Base-by-base conservation (phyloP, 1,140 invertebrate genomes). In the Drosophila neocordata region DNA sequence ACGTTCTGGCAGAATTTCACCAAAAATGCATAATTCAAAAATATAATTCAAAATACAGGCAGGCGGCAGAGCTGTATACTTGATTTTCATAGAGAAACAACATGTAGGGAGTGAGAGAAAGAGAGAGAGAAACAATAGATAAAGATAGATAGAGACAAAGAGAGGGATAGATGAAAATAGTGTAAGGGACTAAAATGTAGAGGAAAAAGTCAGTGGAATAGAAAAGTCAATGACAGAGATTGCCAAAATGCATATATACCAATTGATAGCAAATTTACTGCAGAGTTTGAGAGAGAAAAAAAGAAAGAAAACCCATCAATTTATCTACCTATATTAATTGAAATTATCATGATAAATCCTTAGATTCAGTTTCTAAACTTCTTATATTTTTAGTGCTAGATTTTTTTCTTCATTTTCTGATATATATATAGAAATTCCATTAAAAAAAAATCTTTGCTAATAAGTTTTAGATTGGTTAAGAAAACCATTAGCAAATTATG, bases 11-110 rank as follows among this genome's bases (percentile, higher is more conserved):
- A 56, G 79, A 82, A 78, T 78, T 82, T 85, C 68, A 44, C 72
- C 53, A 56, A 62, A 52, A 83, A 88, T 87, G 78, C 82, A 87
- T 87, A 87, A 87, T 87, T 87, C 82, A 87, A 88, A 88, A 78
- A 48, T 56, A 34, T 85, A 85, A 85, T 85, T 85, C 74, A 74
- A 87, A 85, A 87, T 67, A 72, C 68, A 44, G 58, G 22, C 22
- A 18, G 13, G 27, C 9, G 34, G 27, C 1, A 15, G 24, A 31
- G 22, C 4, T 2, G 22, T 24, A 34, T 35, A 56, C 53, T 24
- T 73, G 64, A 57, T 73, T 69, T 60, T 52, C 59, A 31, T 31
- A 31, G 27, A 31, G 27, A 31, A 31, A 31, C n/a, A 5, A 31
- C 52, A 65, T 55, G 37, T 35, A 56, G 24, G 37, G 60, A 22